A percentile compares a stretch with the other conserved stretches of the same genome.
Evolutionary conservation across 1,140 invertebrate genomes (phyloP).

Genomic region (Amyelois transitella): DNA sequence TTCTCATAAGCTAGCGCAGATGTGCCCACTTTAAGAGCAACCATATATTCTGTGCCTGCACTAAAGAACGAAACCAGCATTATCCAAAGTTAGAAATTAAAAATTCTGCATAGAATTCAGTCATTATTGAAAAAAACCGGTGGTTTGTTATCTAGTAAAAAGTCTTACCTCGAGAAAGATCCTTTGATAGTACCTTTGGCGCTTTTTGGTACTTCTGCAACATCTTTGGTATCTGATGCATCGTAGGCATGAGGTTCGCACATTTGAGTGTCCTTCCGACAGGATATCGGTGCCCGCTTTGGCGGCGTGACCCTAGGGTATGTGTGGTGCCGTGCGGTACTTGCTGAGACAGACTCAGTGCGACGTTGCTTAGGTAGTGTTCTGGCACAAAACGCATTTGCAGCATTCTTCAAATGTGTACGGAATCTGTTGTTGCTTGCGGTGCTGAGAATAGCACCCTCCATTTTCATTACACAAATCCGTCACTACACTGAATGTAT

Average conservation of each 20-base stretch:
- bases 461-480: constrained; percentile 44
- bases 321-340: constrained; percentile 52
- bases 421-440: constrained; percentile 59
- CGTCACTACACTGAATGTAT: constrained; percentile 44
- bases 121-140: too few relatives aligned
- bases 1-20: too few relatives aligned
- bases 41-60: too few relatives aligned
- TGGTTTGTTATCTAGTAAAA: too few relatives aligned
- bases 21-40: too few relatives aligned
- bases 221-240: constrained; percentile 23
- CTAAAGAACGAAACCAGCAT: too few relatives aligned
- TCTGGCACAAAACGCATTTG: constrained; percentile 60
- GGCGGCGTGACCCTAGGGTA: constrained; percentile 63
- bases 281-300: constrained; percentile 47
- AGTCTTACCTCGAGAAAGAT: constrained; percentile 52
- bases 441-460: constrained; percentile 66
- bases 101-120: too few relatives aligned
- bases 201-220: constrained; percentile 21
- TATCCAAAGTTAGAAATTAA: neutral
- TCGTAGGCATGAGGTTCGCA: constrained; percentile 33
- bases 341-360: constrained; percentile 30
- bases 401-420: constrained; percentile 66
- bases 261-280: constrained; percentile 46
- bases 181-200: constrained; percentile 46
- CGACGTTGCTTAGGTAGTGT: constrained; percentile 60